Percentiles rank a stretch among this genome's conserved stretches.
phyloP scores from a whole-genome alignment of 2,888 invertebrate species.

The Axea sp. region DNA sequence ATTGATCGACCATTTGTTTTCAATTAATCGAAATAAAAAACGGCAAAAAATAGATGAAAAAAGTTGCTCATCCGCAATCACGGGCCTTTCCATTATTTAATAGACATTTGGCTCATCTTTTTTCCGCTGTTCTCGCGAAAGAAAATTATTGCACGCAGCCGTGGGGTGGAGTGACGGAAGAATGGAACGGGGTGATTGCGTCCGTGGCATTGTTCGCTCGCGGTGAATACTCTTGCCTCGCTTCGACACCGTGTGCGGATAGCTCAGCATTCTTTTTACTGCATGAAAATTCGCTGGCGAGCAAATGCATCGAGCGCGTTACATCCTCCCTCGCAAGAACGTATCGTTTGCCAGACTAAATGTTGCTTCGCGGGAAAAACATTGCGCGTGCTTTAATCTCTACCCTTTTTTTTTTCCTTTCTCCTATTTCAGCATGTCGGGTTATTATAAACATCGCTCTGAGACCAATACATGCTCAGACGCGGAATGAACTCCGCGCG shows the following conservation, averaged over 20 bases:
- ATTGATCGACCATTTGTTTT: too few species aligned
- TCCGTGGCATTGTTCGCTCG: conserved; percentile 56
- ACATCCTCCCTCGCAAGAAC: conserved; percentile 23
- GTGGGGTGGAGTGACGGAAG: conserved; percentile 48
- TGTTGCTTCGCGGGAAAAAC: conserved; percentile 43
- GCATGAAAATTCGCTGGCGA: conserved; percentile 54
- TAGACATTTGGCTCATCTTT: conserved; percentile 56
- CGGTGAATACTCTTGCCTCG: conserved; percentile 56
- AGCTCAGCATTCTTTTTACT: conserved; percentile 56
- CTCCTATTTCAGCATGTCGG: conserved; percentile 9
- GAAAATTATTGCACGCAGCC: conserved; percentile 62
- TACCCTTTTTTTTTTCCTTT: background rate
- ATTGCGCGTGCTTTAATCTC: conserved; percentile 41
- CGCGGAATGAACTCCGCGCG: conserved; percentile 1
- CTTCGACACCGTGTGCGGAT: conserved; percentile 49
- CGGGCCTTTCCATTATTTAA: conserved; percentile 47
- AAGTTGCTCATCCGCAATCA: conserved; percentile 21
- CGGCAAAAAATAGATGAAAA: too few species aligned
- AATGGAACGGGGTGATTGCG: conserved; percentile 58
- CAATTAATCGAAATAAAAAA: too few species aligned
- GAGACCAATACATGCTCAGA: conserved; percentile 17
- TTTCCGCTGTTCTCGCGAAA: conserved; percentile 35
- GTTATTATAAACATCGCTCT: conserved; percentile 36
- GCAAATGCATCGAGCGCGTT: conserved; percentile 39
- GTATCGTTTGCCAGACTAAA: conserved; percentile 48